phyloP scores from a whole-genome alignment of 1,140 invertebrate genomes.

The Polyergus mexicanus region DNA sequence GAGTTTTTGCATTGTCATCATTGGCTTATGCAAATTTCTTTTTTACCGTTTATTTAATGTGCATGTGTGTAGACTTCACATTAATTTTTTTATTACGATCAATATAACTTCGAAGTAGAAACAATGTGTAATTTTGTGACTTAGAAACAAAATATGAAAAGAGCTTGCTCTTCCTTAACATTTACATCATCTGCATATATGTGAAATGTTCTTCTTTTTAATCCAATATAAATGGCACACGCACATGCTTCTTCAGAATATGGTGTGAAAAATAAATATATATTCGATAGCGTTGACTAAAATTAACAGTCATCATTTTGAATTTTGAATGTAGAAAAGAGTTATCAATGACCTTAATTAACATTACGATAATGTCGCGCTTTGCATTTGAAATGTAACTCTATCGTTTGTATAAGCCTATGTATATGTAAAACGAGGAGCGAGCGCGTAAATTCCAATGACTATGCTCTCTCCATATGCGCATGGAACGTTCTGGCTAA shows the following conservation, averaged over 20 bases:
- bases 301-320: not conserved
- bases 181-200: not conserved
- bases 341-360: slow-evolving; percentile 16
- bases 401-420: slow-evolving; percentile 19
- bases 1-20: not conserved
- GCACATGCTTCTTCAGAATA: not conserved
- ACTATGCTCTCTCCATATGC: slow-evolving; percentile 4
- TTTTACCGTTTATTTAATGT: not conserved
- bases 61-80: slow-evolving; percentile 2
- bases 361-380: not conserved
- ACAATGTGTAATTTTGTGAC: slow-evolving; percentile 22
- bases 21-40: slow-evolving; percentile 29
- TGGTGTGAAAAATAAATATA: not conserved
- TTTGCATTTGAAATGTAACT: slow-evolving; percentile 17
- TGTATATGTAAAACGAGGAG: slow-evolving; percentile 35
- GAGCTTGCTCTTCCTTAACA: not conserved
- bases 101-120: slow-evolving; percentile 1
- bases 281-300: not conserved
- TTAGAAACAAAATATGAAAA: slow-evolving; percentile 13
- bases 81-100: slow-evolving; percentile 51
- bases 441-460: slow-evolving; percentile 34
- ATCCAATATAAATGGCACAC: not conserved
- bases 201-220: not conserved
- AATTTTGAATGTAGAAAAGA: not conserved
- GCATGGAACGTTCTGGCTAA: slow-evolving; percentile 37